A percentile compares a stretch with the other conserved stretches of the same genome.
phyloP scores from a whole-genome alignment of 2,113 vertebrate species.

The Dipodomys spectabilis region DNA sequence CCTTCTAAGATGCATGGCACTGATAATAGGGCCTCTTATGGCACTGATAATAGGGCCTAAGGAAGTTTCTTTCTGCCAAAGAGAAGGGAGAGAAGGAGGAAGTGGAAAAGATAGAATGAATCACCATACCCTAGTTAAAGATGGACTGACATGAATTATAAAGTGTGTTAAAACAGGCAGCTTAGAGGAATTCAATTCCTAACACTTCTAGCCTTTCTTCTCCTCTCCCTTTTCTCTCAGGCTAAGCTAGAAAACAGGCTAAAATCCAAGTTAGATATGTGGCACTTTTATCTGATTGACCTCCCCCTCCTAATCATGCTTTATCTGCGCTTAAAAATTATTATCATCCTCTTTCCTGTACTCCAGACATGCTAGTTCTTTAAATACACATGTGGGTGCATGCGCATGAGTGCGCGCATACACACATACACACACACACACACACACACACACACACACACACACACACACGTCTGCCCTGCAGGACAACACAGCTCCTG shows the following conservation, averaged over 20 bases:
- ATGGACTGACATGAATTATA: not conserved
- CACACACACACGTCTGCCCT: not conserved
- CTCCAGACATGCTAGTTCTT: not conserved
- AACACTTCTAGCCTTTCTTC: not conserved
- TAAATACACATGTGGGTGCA: not conserved
- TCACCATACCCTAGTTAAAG: not conserved
- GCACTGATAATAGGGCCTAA: not conserved
- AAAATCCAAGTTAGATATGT: slow-evolving; percentile 6
- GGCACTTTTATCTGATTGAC: slow-evolving; percentile 71
- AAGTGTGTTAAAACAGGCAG: not conserved
- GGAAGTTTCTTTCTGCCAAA: not conserved
- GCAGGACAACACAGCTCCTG: not conserved
- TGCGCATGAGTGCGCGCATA: no score
- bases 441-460: not conserved
- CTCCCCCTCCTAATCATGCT: slow-evolving; percentile 35
- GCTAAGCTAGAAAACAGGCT: slow-evolving; percentile 30
- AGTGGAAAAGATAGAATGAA: not conserved
- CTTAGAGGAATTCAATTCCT: not conserved
- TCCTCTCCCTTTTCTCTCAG: not conserved
- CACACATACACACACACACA: no score
- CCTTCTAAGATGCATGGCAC: not conserved
- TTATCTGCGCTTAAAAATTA: slow-evolving; percentile 62
- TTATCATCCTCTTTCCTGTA: not conserved
- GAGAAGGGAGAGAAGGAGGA: not conserved
- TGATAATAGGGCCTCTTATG: not conserved